Conservation (phyloP, 2,797 vertebrate species). For the Buphagus erythrorhynchus region DNA sequence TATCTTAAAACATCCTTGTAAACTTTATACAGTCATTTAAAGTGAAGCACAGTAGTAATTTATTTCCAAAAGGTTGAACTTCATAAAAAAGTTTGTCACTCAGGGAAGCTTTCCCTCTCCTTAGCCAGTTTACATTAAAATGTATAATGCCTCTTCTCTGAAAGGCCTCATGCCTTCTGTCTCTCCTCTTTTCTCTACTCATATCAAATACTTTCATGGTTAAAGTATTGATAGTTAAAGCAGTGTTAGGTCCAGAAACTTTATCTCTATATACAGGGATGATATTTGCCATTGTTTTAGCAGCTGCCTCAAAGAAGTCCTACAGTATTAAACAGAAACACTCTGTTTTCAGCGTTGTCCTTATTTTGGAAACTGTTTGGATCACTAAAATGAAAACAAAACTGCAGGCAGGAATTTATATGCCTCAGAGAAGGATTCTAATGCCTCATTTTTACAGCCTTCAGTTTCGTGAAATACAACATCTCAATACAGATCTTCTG, state of each 20-base stretch:
- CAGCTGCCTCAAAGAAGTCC: not conserved
- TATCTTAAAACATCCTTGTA: conserved; percentile 5
- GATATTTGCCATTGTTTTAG: conserved; percentile 13
- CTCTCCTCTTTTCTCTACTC: not conserved
- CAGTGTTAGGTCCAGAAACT: not conserved
- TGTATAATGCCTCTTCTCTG: not conserved
- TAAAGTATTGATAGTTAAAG: not conserved
- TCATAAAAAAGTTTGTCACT: not conserved
- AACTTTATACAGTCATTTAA: conserved; percentile 18
- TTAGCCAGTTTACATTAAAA: not conserved
- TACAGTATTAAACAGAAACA: conserved; percentile 6
- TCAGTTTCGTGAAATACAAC: not conserved
- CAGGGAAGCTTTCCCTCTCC: not conserved
- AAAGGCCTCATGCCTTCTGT: not conserved
- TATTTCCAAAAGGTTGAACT: conserved; percentile 18
- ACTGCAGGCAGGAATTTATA: not conserved
- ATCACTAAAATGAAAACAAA: conserved; percentile 6
- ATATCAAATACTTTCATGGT: not conserved
- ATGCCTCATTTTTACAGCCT: not conserved
- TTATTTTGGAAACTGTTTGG: conserved; percentile 18
- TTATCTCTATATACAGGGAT: not conserved
- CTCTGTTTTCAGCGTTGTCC: conserved; percentile 26
- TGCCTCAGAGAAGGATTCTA: not conserved
- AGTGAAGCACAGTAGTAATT: not conserved
- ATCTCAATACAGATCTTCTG: not conserved